Evolutionary conservation across 2,888 invertebrate species (phyloP), one percentile per base, ranked within the genome.

Genomic region (Acanthoscelides obtectus): DNA sequence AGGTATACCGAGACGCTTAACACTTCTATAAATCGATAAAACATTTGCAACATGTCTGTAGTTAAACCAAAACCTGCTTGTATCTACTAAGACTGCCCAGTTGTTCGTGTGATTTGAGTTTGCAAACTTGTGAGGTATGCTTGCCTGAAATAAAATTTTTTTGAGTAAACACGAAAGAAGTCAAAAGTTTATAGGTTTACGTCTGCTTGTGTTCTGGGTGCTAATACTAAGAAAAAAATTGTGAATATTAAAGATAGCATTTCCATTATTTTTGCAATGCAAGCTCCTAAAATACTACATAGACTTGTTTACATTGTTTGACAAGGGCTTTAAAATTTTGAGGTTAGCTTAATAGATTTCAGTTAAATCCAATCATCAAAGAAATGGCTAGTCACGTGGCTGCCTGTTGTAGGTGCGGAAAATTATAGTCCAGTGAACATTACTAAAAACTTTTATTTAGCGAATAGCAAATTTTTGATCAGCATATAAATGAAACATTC

Each of bases 41-140:
- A 99, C 99, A 85, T 99, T 99, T 2, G 99, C 98, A 27, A 99
- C 98, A 90, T 99, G 99, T 5, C 99, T 91, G 85, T 99, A 99
- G 85, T 99, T 99, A 84, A 99, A 99, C 99, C 99, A 99, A 86
- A 99, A 99, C 72, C 99, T 88, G 0, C 98, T 99, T 0, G 99
- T 99, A 85, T 99, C 99, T 0, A 99, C 99, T 71, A 99, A 86
- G 19, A 99, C 98, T 0, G 99, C 99, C 99, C 99, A 99, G 86
- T 99, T 99, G 84, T 99, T 99, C 0, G 98, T 97, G 83, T 99
- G 99, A 25, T 45, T 45, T 12, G 45, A 45, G 17, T 45, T 45
- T 45, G 45, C 17, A 45, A 45, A 45, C 17, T 45, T 45, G 8
- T 45, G 5, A 17, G 45, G 45, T 12, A 45, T 45, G 12, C 45